phyloP scores from a whole-genome alignment of 2,888 invertebrate species.

The Andrena minutula region DNA sequence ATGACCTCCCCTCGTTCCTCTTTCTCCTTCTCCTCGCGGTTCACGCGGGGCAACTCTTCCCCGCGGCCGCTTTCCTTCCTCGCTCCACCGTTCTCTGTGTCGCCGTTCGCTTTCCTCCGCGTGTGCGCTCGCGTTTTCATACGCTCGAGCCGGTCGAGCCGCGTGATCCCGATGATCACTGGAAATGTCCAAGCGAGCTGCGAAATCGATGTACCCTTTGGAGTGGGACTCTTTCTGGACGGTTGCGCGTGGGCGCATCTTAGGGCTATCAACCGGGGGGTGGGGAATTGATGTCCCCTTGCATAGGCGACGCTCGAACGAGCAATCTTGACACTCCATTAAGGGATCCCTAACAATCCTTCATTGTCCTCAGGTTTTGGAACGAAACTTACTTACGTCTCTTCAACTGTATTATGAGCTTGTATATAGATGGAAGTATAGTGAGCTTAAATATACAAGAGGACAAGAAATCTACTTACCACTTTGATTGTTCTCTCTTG shows the following conservation, averaged over 20 bases:
- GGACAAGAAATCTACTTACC: constrained; percentile 55
- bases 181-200: no score
- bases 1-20: constrained; percentile 64
- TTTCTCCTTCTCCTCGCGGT: constrained; percentile 40
- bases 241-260: no score
- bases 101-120: constrained; percentile 23
- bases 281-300: not conserved
- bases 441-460: not conserved
- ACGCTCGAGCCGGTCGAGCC: not conserved
- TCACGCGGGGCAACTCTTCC: constrained; percentile 57
- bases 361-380: no score
- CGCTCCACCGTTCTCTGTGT: constrained; percentile 20
- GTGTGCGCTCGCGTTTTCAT: not conserved
- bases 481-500: constrained; percentile 55
- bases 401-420: no score
- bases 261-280: not conserved
- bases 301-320: not conserved
- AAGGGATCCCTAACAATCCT: no score
- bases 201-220: no score
- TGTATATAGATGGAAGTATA: not conserved
- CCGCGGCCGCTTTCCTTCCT: constrained; percentile 32
- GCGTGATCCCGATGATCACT: not conserved
- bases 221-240: no score
- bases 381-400: no score
- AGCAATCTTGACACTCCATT: not conserved